Conservation (phyloP, 2,113 vertebrate species). For the Rhynchopsitta pachyrhyncha region DNA sequence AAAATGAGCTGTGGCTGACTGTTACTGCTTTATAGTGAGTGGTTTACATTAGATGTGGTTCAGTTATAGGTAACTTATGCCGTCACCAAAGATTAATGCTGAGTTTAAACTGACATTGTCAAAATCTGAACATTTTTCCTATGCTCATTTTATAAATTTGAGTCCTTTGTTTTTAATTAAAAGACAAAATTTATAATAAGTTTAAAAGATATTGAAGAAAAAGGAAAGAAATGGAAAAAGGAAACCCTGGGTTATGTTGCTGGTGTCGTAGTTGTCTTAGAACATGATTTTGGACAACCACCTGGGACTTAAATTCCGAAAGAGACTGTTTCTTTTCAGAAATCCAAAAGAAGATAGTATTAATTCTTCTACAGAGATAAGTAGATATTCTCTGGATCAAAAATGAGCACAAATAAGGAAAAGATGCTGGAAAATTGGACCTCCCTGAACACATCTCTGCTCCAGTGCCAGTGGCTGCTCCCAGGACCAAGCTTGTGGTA, state of each 20-base stretch:
- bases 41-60: neutral
- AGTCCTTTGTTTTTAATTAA: neutral
- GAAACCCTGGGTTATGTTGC: neutral
- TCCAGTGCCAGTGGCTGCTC: neutral
- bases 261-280: neutral
- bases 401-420: neutral
- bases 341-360: neutral
- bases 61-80: neutral
- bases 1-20: neutral
- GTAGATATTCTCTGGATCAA: neutral
- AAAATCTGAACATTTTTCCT: neutral
- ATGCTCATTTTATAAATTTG: neutral
- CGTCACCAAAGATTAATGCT: neutral
- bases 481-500: neutral
- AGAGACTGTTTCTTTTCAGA: neutral
- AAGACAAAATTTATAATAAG: neutral
- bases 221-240: neutral
- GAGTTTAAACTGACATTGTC: neutral
- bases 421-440: neutral
- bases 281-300: neutral
- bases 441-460: neutral
- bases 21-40: neutral
- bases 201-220: neutral
- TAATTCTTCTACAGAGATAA: neutral
- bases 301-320: neutral